Evolutionary conservation across 2,113 vertebrate genomes (phyloP).

Genomic region (Garra rufa): DNA sequence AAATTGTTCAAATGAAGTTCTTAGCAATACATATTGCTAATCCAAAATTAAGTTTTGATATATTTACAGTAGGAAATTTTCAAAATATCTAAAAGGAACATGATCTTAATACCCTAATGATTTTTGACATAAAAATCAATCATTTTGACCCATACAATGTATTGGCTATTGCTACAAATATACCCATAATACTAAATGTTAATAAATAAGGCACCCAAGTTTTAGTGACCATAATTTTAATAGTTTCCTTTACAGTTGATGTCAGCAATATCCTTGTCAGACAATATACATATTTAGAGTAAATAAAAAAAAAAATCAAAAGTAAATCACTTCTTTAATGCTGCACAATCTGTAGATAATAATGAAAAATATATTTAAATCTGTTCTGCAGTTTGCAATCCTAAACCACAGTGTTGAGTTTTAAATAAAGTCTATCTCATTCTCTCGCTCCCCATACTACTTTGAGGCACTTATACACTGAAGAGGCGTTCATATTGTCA

Average conservation of each 20-base stretch:
- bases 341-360: constrained; percentile 63
- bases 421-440: constrained; percentile 66
- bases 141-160: no score
- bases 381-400: constrained; percentile 62
- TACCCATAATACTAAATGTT: background rate
- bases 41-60: no score
- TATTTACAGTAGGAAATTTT: no score
- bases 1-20: no score
- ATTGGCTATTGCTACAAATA: no score
- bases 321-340: constrained; percentile 60
- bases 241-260: constrained; percentile 68
- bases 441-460: constrained; percentile 57
- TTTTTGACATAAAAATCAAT: no score
- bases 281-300: constrained; percentile 69
- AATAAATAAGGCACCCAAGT: background rate
- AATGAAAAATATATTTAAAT: constrained; percentile 65
- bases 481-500: constrained; percentile 57
- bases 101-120: no score
- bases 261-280: constrained; percentile 66
- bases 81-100: no score
- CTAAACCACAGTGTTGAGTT: constrained; percentile 61
- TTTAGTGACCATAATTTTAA: constrained; percentile 62
- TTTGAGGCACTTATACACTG: constrained; percentile 75
- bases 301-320: constrained; percentile 63
- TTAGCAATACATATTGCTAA: no score